Evolutionary conservation across 2,888 invertebrate genomes (phyloP), one percentile per base, ranked within the genome.

Genomic region (Oscheius sp.): DNA sequence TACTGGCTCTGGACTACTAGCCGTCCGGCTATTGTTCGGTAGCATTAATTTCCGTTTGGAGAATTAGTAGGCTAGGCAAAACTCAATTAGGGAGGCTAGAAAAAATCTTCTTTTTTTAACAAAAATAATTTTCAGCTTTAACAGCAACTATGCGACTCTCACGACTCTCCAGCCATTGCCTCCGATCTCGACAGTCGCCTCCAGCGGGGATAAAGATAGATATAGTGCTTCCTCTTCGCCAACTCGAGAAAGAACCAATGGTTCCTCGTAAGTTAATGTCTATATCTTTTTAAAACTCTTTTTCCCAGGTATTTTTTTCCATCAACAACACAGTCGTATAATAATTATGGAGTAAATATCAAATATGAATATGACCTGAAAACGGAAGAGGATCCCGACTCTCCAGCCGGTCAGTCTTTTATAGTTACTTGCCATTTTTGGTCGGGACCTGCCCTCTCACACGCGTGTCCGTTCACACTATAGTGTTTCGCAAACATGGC

Each of bases 61-160:
- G 20, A 17, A 48, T n/a, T n/a, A n/a, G n/a, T n/a, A n/a, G n/a
- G n/a, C n/a, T n/a, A n/a, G n/a, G n/a, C n/a, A n/a, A n/a, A n/a
- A n/a, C n/a, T n/a, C n/a, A n/a, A n/a, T n/a, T n/a, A n/a, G 3
- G 20, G 4, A 42, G 8, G 17, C 8, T 42, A 20, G 3, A 8
- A 42, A 3, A 3, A n/a, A n/a, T n/a, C n/a, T n/a, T n/a, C n/a
- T n/a, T n/a, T n/a, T n/a, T 39, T 27, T n/a, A 23, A 15, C 15
- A 6, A 45, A 6, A 2, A 10, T 45, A 10, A 3, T 55, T 61
- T 68, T 12, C 31, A 68, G 68, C 48, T 68, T 68, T 61, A 69
- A 64, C 64, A n/a, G n/a, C n/a, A 69, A 69, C 64, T 69, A 69
- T 53, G 69, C 69, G n/a, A 69, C 69, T 27, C 53, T 69, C 37